These are phyloP conservation scores for Cyanistes caeruleus DNA, from an alignment of 2,113 vertebrate species.

Conservation along the genomic window DNA sequence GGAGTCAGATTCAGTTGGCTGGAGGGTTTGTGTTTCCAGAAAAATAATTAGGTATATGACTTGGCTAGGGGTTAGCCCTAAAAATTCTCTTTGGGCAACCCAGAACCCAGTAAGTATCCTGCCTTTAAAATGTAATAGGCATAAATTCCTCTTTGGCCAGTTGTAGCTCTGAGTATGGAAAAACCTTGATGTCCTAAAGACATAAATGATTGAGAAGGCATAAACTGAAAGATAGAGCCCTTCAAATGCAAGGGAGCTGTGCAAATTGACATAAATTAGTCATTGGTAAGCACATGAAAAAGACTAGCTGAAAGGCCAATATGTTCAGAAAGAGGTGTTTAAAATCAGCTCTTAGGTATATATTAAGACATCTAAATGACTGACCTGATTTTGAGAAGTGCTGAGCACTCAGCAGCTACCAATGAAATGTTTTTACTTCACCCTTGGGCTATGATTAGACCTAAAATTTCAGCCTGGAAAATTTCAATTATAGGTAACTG, in stretches of 20 bases:
- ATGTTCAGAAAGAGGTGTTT: constrained; percentile 40
- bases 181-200: not conserved
- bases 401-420: constrained; percentile 10
- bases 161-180: not conserved
- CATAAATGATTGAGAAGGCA: not conserved
- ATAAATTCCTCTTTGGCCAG: not conserved
- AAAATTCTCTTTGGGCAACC: not conserved
- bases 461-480: constrained; percentile 54
- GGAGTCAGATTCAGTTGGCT: constrained; percentile 6
- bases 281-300: not conserved
- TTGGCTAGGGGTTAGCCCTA: not conserved
- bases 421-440: constrained; percentile 42
- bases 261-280: not conserved
- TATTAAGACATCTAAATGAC: constrained; percentile 59
- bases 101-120: not conserved
- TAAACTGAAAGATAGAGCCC: not conserved
- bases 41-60: not conserved
- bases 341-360: constrained; percentile 36
- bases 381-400: constrained; percentile 38
- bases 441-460: constrained; percentile 45
- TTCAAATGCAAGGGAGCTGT: not conserved
- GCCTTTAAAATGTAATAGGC: not conserved
- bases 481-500: constrained; percentile 48
- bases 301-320: constrained; percentile 1
- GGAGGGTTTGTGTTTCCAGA: not conserved